Conservation (phyloP, 2,888 invertebrate species). For the Eilema sororculum region DNA sequence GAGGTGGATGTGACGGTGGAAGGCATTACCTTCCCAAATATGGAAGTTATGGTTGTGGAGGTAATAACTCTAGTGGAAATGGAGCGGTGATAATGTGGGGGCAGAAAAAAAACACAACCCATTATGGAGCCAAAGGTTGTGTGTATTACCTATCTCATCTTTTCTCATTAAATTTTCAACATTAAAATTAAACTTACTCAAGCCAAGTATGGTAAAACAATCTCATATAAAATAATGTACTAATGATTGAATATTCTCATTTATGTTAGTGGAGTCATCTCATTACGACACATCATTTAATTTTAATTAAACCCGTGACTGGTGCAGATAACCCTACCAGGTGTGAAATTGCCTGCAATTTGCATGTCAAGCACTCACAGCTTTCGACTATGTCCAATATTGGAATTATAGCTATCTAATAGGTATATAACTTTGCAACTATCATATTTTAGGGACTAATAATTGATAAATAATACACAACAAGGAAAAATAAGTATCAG, state of each 20-base stretch:
- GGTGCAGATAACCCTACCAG: neutral
- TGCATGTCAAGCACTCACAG: neutral
- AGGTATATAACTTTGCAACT: neutral
- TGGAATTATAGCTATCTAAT: neutral
- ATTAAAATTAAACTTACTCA: no score
- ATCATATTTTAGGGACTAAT: neutral
- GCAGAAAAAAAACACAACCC: neutral
- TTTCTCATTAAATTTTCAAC: neutral
- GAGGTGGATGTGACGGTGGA: no score
- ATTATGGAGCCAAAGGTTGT: neutral
- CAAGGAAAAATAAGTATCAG: neutral
- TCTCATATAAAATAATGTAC: neutral
- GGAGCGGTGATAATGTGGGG: neutral
- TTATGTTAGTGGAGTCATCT: neutral
- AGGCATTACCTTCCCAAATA: no score
- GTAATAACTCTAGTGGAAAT: no score
- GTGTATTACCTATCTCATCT: neutral
- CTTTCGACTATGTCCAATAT: neutral
- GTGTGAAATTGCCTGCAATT: constrained; percentile 9
- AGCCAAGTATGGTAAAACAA: neutral
- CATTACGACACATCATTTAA: neutral
- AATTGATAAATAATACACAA: neutral
- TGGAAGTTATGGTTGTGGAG: no score
- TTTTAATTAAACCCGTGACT: neutral
- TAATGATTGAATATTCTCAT: neutral